Conservation (phyloP, 2,797 vertebrate species). For the Vipera latastei region DNA sequence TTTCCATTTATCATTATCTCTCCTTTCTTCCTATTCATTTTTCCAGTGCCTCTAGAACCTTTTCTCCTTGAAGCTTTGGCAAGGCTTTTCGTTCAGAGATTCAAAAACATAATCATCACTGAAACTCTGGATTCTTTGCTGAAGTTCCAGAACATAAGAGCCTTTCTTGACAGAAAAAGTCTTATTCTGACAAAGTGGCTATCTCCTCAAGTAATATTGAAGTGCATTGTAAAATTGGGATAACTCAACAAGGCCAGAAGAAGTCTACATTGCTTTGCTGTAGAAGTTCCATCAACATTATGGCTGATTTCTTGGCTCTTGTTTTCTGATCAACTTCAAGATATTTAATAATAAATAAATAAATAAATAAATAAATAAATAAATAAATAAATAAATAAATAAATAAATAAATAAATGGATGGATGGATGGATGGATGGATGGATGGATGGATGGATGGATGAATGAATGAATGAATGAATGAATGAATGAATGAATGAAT, state of each 20-base stretch:
- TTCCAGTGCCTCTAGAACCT: not conserved
- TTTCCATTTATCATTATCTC: not conserved
- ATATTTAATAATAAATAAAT: not conserved
- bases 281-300: conserved; percentile 14
- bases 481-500: too few relatives aligned
- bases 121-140: not conserved
- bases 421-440: too few relatives aligned
- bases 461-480: too few relatives aligned
- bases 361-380: not conserved
- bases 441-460: too few relatives aligned
- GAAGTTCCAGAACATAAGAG: not conserved
- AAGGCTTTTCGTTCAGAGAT: not conserved
- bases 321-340: conserved; percentile 43
- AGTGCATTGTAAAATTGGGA: too few relatives aligned
- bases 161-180: not conserved
- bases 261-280: not conserved
- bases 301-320: not conserved
- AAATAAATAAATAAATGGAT: not conserved
- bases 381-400: not conserved
- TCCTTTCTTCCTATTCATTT: not conserved
- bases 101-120: not conserved
- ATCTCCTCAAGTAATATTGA: not conserved
- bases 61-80: not conserved
- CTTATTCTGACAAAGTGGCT: not conserved
- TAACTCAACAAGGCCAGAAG: not conserved